Base-by-base conservation (phyloP, 2,888 invertebrate species). In the Folsomia candida region DNA sequence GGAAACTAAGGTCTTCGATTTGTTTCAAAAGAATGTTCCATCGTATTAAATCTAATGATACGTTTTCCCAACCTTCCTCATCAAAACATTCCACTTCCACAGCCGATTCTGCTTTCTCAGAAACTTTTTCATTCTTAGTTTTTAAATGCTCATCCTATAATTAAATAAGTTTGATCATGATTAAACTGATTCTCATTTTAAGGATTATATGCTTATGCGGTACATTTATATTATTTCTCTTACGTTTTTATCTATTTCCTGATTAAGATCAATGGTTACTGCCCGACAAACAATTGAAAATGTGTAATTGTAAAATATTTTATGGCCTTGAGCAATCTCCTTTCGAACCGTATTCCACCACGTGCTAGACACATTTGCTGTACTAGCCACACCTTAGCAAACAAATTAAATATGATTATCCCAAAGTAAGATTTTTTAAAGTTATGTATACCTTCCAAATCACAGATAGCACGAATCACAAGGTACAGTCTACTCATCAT, bases 1-100 rank as follows among this genome's bases (percentile, higher is more conserved):
- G 85, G 67, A 93, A 87, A 1, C 94, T 89, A 74, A 94, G 87
- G 82, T 96, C 94, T 83, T 96, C 95, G 60, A 96, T 85, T 85
- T 94, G 94, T 67, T 91, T 92, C 54, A 93, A 90, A 1, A 96
- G 85, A 62, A 93, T 84, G 20, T 91, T 90, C 92, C 96, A 96
- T 81, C 91, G 89, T 57, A 93, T 91, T 80, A 89, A 89, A 81
- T 96, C 96, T 77, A 91, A 88, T 1, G 93, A 91, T 67, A 94
- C 88, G 67, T 89, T 89, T 82, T 93, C 93, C 92, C 93, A 94
- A 58, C 89, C 89, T 27, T 84, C 84, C 69, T 84, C 87, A 24
- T 74, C 75, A 14, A 71, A 69, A 6, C 68, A 76, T 26, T 28
- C 29, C 3, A 4, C 27, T 62, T 4, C n/a, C 62, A 62, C 26